Evolutionary conservation across 2,888 invertebrate species (phyloP), one percentile per base, ranked within the genome.

Genomic region (Erebia epiphron): DNA sequence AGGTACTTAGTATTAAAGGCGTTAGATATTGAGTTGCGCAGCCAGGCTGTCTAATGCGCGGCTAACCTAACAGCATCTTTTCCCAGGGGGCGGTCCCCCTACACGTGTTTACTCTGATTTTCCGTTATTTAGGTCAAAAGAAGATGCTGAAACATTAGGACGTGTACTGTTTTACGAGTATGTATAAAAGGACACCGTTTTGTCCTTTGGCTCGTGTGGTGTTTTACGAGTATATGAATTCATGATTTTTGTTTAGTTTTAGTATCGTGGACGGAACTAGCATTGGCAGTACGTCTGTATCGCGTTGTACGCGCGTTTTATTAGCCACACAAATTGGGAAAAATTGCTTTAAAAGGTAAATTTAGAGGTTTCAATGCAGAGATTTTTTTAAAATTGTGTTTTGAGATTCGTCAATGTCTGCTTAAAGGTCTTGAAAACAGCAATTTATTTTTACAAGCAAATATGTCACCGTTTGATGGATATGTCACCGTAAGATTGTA

Each of bases 71-170:
- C 49, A 49, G 43, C 57, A 67, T 14, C 26, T 63, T 58, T 35
- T 18, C 26, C 72, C 60, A 68, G 72, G 73, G 54, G 68, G 69
- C 67, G 72, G 54, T 69, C 70, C 74, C 73, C 66, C 66, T 65
- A 72, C 74, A 74, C 74, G 74, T 70, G 72, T 72, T 58, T 54
- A 54, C 63, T 68, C 68, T 61, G 62, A 68, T 70, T 68, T 46
- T 62, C 68, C 57, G 72, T 68, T 62, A 74, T 74, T 74, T 70
- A 72, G 74, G 74, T 74, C 74, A 74, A 68, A 70, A 72, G 63
- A 62, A 72, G 70, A 73, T 69, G 67, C 68, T 70, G 68, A 70
- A 63, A 67, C 68, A 70, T 69, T 64, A 68, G 70, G 66, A 68
- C 43, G 61, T 73, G 49, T 58, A 41, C 35, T 10, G 14, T 67